These are phyloP conservation scores for Sylvilagus bachmani DNA, from an alignment of 2,113 vertebrate genomes.

Conservation along the genomic window DNA sequence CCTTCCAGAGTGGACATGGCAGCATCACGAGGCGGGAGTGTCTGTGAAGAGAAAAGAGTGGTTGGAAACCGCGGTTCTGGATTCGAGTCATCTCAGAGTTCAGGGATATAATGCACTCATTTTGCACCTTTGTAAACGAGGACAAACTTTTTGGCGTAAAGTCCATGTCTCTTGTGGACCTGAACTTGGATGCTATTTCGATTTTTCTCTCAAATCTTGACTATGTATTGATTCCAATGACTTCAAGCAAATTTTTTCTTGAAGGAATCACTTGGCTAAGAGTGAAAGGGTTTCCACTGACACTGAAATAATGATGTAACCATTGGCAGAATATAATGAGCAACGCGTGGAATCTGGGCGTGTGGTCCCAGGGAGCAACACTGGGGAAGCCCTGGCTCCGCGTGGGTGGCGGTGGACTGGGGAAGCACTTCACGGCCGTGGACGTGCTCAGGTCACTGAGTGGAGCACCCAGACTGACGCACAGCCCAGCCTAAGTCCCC, in stretches of 20 bases:
- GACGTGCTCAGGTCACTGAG: too few relatives aligned
- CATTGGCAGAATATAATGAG: neutral
- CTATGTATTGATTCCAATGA: neutral
- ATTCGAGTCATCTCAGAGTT: neutral
- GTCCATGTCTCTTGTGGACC: neutral
- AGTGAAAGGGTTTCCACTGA: neutral
- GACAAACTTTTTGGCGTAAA: neutral
- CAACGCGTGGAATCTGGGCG: constrained; percentile 1
- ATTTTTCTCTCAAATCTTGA: constrained; percentile 25
- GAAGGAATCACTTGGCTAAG: neutral
- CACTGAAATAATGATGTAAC: neutral
- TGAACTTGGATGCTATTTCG: neutral
- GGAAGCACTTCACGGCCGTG: neutral
- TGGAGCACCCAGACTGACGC: neutral
- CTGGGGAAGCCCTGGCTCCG: neutral
- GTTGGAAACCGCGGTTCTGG: neutral
- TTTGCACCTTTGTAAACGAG: neutral
- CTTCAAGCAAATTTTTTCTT: neutral
- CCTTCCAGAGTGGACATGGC: neutral
- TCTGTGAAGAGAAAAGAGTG: neutral
- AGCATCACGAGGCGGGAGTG: neutral
- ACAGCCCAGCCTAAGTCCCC: neutral
- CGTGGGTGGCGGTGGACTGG: neutral
- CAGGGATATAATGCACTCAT: neutral
- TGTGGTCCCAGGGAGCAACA: neutral